Conservation (phyloP, 2,113 vertebrate genomes). For the Malurus elegans region DNA sequence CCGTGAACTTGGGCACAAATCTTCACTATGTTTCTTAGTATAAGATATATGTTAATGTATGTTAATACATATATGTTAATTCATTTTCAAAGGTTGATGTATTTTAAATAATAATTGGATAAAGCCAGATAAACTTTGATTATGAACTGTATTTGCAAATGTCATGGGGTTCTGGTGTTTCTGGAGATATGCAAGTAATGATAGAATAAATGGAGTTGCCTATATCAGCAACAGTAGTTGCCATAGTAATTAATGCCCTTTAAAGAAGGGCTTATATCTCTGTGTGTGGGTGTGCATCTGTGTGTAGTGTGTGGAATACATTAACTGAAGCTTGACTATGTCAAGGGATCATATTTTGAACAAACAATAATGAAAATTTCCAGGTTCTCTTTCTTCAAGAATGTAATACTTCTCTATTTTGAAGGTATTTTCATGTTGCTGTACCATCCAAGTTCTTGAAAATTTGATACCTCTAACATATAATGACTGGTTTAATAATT, state of each 20-base stretch:
- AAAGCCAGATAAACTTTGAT: not conserved
- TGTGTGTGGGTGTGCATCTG: constrained; percentile 3
- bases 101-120: not conserved
- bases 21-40: not conserved
- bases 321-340: not conserved
- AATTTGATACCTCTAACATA: not conserved
- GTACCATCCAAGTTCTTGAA: not conserved
- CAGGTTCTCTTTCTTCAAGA: not conserved
- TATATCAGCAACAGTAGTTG: not conserved
- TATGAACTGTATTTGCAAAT: not conserved
- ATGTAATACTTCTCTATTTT: not conserved
- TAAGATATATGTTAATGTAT: not conserved
- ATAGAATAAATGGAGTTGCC: not conserved
- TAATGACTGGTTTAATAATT: not conserved
- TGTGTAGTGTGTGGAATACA: constrained; percentile 6
- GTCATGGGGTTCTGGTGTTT: not conserved
- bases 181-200: not conserved
- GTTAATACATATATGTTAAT: not conserved
- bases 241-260: constrained; percentile 62
- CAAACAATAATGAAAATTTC: not conserved
- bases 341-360: not conserved
- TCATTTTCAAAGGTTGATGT: not conserved
- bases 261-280: not conserved
- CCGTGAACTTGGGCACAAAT: not conserved
- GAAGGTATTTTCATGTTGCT: not conserved